Conservation (phyloP, 2,113 vertebrate genomes). For the Capreolus pygargus region DNA sequence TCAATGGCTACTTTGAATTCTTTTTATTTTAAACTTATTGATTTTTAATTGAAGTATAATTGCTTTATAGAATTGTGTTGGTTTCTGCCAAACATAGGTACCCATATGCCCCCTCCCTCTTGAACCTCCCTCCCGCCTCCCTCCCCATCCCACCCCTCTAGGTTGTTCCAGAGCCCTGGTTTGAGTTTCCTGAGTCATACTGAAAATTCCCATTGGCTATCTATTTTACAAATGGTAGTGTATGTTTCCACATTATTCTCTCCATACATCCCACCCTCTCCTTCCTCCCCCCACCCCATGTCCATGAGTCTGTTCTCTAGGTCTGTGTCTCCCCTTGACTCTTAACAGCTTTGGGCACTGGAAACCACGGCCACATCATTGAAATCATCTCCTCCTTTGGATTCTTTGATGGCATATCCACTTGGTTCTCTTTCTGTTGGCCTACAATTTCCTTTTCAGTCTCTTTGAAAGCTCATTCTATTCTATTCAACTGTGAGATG, state of each 20-base stretch:
- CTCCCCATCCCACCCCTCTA: not conserved
- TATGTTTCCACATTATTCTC: not conserved
- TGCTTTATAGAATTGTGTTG: not conserved
- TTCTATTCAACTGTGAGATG: not conserved
- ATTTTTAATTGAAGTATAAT: not conserved
- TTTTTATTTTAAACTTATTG: not conserved
- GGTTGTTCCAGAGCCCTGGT: not conserved
- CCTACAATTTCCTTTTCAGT: not conserved
- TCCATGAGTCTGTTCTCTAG: not conserved
- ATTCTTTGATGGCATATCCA: no score
- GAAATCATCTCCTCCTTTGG: not conserved
- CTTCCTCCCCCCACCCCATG: not conserved
- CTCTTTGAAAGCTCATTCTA: not conserved
- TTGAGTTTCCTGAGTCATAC: not conserved
- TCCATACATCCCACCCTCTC: not conserved
- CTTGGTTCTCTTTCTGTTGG: not conserved
- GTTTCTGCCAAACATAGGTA: not conserved
- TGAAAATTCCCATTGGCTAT: not conserved
- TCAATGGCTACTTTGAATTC: not conserved
- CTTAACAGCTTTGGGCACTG: not conserved
- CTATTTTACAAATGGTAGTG: not conserved
- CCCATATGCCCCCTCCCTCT: not conserved
- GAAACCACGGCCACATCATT: rapidly evolving
- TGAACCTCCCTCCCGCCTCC: not conserved
- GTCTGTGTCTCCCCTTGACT: not conserved